These are phyloP conservation scores for Platynereis dumerilii DNA, from an alignment of 2,888 invertebrate genomes.

Conservation along the genomic window DNA sequence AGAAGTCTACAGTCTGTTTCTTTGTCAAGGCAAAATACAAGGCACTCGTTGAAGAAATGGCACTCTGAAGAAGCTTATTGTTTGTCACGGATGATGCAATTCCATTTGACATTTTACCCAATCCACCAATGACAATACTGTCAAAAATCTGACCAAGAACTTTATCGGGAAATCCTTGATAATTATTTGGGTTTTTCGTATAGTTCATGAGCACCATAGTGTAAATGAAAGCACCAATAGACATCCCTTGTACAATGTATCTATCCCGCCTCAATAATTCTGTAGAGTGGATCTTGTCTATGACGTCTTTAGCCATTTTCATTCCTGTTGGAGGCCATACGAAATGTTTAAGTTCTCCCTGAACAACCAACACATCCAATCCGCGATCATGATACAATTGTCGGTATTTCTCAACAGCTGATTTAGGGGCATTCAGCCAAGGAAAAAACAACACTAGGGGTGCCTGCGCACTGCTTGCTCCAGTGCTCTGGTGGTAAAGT, in stretches of 20 bases:
- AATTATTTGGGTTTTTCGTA: slow-evolving; percentile 26
- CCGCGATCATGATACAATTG: slow-evolving; percentile 42
- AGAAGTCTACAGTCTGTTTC: slow-evolving; percentile 43
- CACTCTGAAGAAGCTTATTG: slow-evolving; percentile 32
- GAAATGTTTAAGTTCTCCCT: slow-evolving; percentile 43
- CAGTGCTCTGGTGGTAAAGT: no score
- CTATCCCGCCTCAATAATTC: neutral
- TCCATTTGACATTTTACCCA: slow-evolving; percentile 43
- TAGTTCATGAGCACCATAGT: slow-evolving; percentile 34
- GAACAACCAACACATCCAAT: slow-evolving; percentile 43
- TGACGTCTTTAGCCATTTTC: slow-evolving; percentile 36
- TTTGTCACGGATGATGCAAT: slow-evolving; percentile 37
- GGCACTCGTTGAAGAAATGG: slow-evolving; percentile 33
- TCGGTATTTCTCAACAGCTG: slow-evolving; percentile 40
- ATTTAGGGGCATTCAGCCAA: slow-evolving; percentile 43
- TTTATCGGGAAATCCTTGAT: slow-evolving; percentile 30
- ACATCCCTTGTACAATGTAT: slow-evolving; percentile 45
- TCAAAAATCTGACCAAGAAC: slow-evolving; percentile 45
- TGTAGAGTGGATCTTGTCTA: slow-evolving; percentile 28
- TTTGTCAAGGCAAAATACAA: slow-evolving; percentile 43
- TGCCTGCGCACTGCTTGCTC: neutral
- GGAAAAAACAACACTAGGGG: slow-evolving; percentile 46
- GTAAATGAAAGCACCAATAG: slow-evolving; percentile 49
- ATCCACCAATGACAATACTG: slow-evolving; percentile 47
- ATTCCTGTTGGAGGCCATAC: slow-evolving; percentile 45